phyloP scores from a whole-genome alignment of 2,113 vertebrate species.

The Saguinus imperator region DNA sequence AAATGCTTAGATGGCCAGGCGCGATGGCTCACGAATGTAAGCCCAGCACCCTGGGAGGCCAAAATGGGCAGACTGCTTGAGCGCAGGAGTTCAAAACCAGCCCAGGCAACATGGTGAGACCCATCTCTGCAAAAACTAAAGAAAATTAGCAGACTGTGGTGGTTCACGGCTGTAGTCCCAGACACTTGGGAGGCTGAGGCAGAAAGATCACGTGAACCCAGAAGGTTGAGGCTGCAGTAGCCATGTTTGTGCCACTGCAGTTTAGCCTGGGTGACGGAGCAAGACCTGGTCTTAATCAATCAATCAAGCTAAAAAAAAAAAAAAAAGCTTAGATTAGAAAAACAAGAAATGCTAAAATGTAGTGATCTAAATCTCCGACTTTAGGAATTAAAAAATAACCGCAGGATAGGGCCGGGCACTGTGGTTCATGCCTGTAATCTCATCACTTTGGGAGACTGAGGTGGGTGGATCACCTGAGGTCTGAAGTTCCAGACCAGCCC shows the following conservation, averaged over 20 bases:
- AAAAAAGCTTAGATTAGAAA: neutral
- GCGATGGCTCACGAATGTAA: neutral
- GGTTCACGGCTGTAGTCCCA: neutral
- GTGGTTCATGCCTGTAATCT: neutral
- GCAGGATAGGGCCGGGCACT: neutral
- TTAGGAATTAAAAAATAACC: slow-evolving; percentile 23
- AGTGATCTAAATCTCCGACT: neutral
- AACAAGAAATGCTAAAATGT: neutral
- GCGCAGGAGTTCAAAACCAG: neutral
- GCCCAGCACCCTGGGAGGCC: neutral
- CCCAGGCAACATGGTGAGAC: neutral
- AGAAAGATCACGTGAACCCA: neutral
- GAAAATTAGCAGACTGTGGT: neutral
- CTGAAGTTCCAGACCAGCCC: neutral
- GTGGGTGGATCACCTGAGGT: neutral
- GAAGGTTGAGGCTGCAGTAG: neutral
- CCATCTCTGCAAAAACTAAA: neutral
- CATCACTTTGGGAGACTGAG: neutral
- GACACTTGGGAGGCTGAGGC: neutral
- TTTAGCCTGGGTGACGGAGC: neutral
- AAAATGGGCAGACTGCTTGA: neutral
- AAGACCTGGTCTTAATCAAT: neutral
- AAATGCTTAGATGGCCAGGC: neutral
- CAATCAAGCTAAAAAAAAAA: neutral
- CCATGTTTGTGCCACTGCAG: neutral